Conservation (phyloP, 2,797 vertebrate genomes). For the Carduelis carduelis region DNA sequence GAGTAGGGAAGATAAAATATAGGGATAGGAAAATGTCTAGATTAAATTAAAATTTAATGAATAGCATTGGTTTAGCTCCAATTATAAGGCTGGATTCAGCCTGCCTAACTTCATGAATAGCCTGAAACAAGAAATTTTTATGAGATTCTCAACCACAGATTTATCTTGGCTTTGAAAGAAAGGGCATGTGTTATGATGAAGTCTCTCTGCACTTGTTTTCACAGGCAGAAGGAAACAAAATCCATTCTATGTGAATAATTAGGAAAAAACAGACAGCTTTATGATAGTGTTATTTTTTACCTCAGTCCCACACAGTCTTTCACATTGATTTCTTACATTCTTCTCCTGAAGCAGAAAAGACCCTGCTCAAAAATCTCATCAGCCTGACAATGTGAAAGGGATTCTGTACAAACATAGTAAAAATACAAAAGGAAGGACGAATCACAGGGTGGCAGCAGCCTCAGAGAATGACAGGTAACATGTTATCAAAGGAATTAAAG, state of each 20-base stretch:
- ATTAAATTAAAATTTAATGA: background rate
- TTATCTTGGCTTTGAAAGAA: background rate
- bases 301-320: background rate
- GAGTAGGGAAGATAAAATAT: background rate
- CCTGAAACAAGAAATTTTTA: background rate
- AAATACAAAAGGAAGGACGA: background rate
- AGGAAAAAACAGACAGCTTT: background rate
- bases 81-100: background rate
- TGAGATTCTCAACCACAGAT: background rate
- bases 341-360: background rate
- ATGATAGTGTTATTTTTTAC: background rate
- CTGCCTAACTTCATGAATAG: background rate
- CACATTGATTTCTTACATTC: background rate
- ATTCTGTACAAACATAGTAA: background rate
- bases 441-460: background rate
- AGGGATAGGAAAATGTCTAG: background rate
- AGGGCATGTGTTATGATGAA: background rate
- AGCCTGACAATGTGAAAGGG: background rate
- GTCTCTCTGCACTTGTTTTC: background rate
- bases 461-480: background rate
- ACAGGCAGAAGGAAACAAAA: background rate
- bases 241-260: background rate
- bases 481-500: background rate
- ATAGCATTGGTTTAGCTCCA: background rate
- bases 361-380: background rate